phyloP scores from a whole-genome alignment of 2,888 invertebrate genomes.

The Nephrotoma guestfalica region DNA sequence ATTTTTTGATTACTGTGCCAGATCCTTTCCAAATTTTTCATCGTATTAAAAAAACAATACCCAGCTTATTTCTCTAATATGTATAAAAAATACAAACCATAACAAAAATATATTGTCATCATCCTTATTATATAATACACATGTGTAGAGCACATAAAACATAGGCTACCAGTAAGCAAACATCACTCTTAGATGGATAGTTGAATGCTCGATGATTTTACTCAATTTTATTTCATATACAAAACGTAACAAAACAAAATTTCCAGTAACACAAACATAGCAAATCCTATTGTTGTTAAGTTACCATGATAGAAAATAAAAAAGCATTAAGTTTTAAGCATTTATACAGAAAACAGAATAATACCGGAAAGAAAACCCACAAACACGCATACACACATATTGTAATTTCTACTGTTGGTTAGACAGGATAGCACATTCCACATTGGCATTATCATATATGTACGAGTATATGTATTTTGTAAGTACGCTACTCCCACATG shows the following conservation, averaged over 20 bases:
- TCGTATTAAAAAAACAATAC: neutral
- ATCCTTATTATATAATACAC: neutral
- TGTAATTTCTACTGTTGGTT: neutral
- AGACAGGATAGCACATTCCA: neutral
- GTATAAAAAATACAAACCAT: neutral
- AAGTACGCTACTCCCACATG: neutral
- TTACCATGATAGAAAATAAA: neutral
- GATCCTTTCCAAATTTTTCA: neutral
- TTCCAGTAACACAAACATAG: neutral
- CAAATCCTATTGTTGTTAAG: neutral
- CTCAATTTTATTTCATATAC: neutral
- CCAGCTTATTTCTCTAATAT: neutral
- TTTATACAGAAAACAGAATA: neutral
- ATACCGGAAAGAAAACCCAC: neutral
- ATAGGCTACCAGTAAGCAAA: neutral
- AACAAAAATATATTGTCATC: neutral
- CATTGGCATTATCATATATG: neutral
- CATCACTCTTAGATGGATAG: neutral
- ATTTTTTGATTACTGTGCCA: neutral
- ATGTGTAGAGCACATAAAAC: neutral
- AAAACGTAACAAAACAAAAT: neutral
- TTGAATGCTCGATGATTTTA: neutral
- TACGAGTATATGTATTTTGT: neutral
- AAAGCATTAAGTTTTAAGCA: neutral
- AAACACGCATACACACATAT: neutral